Evolutionary conservation across 1,140 invertebrate species (phyloP), one percentile per base, ranked within the genome.

Genomic region (Micrasema longulum): DNA sequence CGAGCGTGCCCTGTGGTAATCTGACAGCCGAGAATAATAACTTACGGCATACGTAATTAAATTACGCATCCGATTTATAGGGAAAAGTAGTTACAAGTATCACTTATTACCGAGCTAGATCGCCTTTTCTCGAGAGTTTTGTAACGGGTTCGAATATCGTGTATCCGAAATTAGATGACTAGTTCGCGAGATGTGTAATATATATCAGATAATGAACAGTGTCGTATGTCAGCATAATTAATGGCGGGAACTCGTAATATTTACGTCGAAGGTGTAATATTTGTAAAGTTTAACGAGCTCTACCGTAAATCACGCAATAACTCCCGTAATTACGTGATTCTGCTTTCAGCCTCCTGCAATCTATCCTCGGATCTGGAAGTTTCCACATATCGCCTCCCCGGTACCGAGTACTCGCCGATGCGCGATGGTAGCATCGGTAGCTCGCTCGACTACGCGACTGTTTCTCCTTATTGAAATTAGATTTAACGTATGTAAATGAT

Each of bases 401-500:
- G n/a, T n/a, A n/a, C n/a, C n/a, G n/a, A 45, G 4, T 20, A 2
- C 52, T 23, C 52, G 10, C 52, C 52, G 23, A 18, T 11, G 9
- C 5, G 11, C 50, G n/a, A 26, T 5, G 9, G 26, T 31, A 35
- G 11, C 55, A 5, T 11, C 55, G 1, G 6, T 20, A 22, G 10
- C 35, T 14, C 55, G 9, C 52, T 31, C 23, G 12, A 12, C 12
- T 12, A 55, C 52, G 52, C 52, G 35, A 55, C 52, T 55, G 52
- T 22, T 55, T 55, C 26, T 60, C 55, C 31, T 20, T 60, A 38
- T 60, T 41, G 55, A 60, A 60, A 60, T 60, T 38, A 60, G 55
- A 60, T 60, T 60, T 38, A 60, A 60, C 55, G 55, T 60, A 60
- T 43, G 55, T 60, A 60, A 60, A 60, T 60, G 55, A 60, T 60